Percentiles rank a stretch among this genome's conserved stretches.
These are phyloP conservation scores for Spodoptera picta DNA, from an alignment of 2,888 invertebrate species.

Conservation along the genomic window DNA sequence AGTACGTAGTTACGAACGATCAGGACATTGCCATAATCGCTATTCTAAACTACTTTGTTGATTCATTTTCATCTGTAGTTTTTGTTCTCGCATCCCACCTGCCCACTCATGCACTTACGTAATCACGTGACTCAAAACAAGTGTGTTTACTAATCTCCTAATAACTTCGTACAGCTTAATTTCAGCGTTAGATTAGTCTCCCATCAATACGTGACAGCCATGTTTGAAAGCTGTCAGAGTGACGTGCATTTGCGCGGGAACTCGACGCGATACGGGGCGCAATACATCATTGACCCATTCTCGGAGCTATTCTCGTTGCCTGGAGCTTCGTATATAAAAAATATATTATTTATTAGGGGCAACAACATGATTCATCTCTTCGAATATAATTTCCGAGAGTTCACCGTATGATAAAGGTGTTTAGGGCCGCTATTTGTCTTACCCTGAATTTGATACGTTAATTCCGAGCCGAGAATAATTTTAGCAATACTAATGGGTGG, in stretches of 20 bases:
- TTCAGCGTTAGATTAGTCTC: conserved; percentile 41
- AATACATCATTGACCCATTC: conserved; percentile 55
- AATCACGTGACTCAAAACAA: conserved; percentile 49
- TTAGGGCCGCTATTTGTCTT: conserved; percentile 34
- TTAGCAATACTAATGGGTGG: conserved; percentile 30
- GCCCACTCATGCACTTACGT: conserved; percentile 47
- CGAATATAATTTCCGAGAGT: conserved; percentile 30
- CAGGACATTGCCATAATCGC: conserved; percentile 38
- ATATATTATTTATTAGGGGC: conserved; percentile 40
- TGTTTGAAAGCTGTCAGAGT: conserved; percentile 59
- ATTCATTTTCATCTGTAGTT: conserved; percentile 36
- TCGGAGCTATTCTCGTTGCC: conserved; percentile 47
- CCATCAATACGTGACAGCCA: conserved; percentile 45
- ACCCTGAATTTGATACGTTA: conserved; percentile 26
- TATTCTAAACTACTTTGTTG: conserved; percentile 22
- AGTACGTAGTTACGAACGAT: conserved; percentile 3
- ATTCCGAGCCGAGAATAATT: conserved; percentile 21
- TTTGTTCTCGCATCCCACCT: conserved; percentile 40
- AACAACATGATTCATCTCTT: conserved; percentile 36
- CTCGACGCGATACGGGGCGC: conserved; percentile 29
- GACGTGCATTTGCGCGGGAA: conserved; percentile 54
- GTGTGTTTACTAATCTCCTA: conserved; percentile 46
- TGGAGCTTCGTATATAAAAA: conserved; percentile 41
- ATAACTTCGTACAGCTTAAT: conserved; percentile 48
- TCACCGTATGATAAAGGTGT: conserved; percentile 47